Evolutionary conservation across 2,888 invertebrate genomes (phyloP), one percentile per base, ranked within the genome.

Genomic region (Emmelina monodactyla): DNA sequence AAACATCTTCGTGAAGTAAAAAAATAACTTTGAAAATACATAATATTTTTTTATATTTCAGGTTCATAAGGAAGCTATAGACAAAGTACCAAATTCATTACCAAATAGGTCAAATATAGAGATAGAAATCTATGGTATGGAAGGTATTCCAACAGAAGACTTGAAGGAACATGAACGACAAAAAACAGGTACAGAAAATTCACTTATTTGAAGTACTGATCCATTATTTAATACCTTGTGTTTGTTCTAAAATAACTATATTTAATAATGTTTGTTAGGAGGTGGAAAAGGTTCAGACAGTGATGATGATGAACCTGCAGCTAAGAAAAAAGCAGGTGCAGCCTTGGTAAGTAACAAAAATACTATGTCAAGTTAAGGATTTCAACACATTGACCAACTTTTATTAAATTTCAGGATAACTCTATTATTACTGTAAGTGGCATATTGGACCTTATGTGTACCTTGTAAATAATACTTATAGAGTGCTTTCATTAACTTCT

Each of bases 71-170:
- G 99, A 99, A 81, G 95, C 97, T 39, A 95, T 99, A 67, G 98
- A 99, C 76, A 97, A 98, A 85, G 97, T 99, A 64, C 99, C 99
- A 50, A 98, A 97, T 82, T 95, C 98, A 44, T 81, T 98, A 63
- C 97, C 97, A 55, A 95, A 95, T 79, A 87, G 98, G 66, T 95
- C 95, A 61, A 97, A 97, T 82, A 96, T 97, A 65, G 97, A 98
- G 82, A 94, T 99, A 70, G 99, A 99, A 85, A 98, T 99, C 61
- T 99, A 99, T 84, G 99, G 99, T 49, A 99, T 99, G 98, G 98
- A 99, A 85, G 99, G 99, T 51, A 98, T 99, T 58, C 99, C 99
- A 16, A 88, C 92, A 36, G 93, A 92, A 54, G 97, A 98, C 82
- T 69, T 96, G 44, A 91, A 91, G 64, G 94, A 95, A 62, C 97